A percentile compares a stretch with the other conserved stretches of the same genome.
Evolutionary conservation across 1,140 invertebrate genomes (phyloP).

Genomic region (Rhopalosiphum padi): DNA sequence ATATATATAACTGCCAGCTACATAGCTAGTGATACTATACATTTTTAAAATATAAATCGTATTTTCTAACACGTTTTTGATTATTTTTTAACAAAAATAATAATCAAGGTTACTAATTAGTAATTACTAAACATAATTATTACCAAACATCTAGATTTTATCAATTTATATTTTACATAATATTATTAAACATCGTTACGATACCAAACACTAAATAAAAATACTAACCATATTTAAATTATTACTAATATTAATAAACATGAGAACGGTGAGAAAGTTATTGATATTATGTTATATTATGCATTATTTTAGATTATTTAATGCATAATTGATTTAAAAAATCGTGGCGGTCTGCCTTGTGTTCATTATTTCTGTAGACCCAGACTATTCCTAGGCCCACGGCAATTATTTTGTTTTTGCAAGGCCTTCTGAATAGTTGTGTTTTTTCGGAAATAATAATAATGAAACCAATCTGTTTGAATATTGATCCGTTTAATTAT

Average conservation of each 20-base stretch:
- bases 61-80: background rate
- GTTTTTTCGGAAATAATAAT: background rate
- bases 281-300: background rate
- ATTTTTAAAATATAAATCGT: background rate
- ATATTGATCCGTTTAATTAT: background rate
- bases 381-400: background rate
- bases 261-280: background rate
- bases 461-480: background rate
- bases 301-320: background rate
- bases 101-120: background rate
- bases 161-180: background rate
- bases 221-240: background rate
- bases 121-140: background rate
- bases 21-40: background rate
- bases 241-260: background rate
- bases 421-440: background rate
- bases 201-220: background rate
- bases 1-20: background rate
- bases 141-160: constrained; percentile 20
- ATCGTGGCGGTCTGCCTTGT: background rate
- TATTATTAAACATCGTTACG: background rate
- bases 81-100: background rate
- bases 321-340: background rate
- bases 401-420: background rate
- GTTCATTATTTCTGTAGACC: background rate